These are phyloP conservation scores for Fragum whitleyi DNA, from an alignment of 2,888 invertebrate species.

Conservation along the genomic window DNA sequence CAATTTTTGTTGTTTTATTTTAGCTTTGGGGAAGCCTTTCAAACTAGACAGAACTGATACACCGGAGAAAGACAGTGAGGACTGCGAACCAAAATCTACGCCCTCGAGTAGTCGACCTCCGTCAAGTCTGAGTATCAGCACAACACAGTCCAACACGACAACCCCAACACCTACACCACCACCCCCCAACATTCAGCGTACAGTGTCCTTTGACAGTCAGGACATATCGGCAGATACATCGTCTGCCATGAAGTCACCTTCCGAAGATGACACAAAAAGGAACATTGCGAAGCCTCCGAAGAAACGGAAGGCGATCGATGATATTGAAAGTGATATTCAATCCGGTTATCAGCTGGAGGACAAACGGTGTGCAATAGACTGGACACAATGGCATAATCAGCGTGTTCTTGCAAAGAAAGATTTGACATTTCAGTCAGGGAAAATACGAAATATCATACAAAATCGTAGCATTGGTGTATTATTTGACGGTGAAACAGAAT, in stretches of 20 bases:
- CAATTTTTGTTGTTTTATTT: no score
- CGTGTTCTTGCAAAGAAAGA: slow-evolving; percentile 95
- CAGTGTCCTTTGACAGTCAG: slow-evolving; percentile 36
- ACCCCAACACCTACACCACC: slow-evolving; percentile 57
- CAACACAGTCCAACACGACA: slow-evolving; percentile 55
- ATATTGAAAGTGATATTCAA: slow-evolving; percentile 66
- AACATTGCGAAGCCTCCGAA: slow-evolving; percentile 92
- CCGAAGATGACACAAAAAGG: slow-evolving; percentile 64
- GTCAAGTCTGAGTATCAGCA: slow-evolving; percentile 58
- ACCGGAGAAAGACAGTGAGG: slow-evolving; percentile 58
- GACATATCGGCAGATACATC: slow-evolving; percentile 26
- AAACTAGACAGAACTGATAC: slow-evolving; percentile 58
- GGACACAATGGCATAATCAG: slow-evolving; percentile 97
- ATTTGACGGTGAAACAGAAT: slow-evolving; percentile 91
- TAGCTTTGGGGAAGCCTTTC: not conserved
- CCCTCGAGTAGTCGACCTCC: slow-evolving; percentile 65
- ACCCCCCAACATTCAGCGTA: slow-evolving; percentile 40
- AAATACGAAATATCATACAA: slow-evolving; percentile 88
- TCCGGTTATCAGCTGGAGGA: slow-evolving; percentile 50
- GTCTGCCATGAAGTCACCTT: slow-evolving; percentile 60
- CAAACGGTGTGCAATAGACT: slow-evolving; percentile 88
- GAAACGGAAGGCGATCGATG: slow-evolving; percentile 90
- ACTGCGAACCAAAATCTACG: slow-evolving; percentile 59
- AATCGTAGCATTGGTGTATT: slow-evolving; percentile 91
- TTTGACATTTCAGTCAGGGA: slow-evolving; percentile 91